phyloP scores from a whole-genome alignment of 2,888 invertebrate species.

The Cosmia trapezina region DNA sequence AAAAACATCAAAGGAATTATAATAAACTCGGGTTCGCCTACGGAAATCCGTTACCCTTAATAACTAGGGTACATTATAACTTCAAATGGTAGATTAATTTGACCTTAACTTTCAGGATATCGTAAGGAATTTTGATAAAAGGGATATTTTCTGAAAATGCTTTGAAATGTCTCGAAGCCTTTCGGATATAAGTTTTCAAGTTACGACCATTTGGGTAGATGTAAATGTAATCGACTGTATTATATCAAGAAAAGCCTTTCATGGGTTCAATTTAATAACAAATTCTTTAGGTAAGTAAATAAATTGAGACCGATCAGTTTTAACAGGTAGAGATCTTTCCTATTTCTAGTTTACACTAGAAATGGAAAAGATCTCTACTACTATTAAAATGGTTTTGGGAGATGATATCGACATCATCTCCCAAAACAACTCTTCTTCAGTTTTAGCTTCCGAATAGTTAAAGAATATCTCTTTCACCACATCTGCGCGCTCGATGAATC shows the following conservation, averaged over 20 bases:
- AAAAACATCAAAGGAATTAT: constrained; percentile 76
- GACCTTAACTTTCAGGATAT: constrained; percentile 71
- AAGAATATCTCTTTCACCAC: constrained; percentile 99
- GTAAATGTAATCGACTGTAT: background rate
- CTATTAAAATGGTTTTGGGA: too few species aligned
- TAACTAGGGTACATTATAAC: constrained; percentile 75
- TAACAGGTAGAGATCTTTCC: too few species aligned
- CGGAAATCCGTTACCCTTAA: constrained; percentile 77
- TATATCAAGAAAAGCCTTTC: background rate
- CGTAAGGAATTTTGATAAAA: constrained; percentile 56
- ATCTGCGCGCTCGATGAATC: constrained; percentile 99
- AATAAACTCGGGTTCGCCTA: constrained; percentile 74
- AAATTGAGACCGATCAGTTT: too few species aligned
- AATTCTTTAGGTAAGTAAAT: background rate
- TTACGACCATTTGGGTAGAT: constrained; percentile 21
- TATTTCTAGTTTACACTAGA: too few species aligned
- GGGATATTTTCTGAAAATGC: constrained; percentile 46
- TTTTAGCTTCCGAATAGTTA: constrained; percentile 98
- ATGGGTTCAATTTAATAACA: background rate
- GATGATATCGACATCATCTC: constrained; percentile 99
- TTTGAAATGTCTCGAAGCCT: constrained; percentile 24
- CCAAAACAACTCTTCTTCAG: constrained; percentile 96
- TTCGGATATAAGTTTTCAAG: constrained; percentile 17
- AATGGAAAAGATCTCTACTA: too few species aligned
- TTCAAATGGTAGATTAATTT: constrained; percentile 68